Evolutionary conservation across 2,797 vertebrate genomes (phyloP), one percentile per base, ranked within the genome.

Genomic region (Anas flavirostris): DNA sequence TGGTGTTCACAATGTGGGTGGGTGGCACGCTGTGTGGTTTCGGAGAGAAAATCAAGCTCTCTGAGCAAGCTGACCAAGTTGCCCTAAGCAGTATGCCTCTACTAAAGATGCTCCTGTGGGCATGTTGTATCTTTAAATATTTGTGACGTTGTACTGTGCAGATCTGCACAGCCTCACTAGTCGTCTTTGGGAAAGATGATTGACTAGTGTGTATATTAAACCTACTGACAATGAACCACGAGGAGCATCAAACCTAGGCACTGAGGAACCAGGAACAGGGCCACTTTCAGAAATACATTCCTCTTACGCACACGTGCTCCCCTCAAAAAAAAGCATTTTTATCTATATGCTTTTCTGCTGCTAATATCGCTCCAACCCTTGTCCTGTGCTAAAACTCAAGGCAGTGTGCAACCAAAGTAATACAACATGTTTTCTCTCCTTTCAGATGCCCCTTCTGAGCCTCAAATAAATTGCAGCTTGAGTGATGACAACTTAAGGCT

Each of bases 381-480:
- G 29, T 82, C 25, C 28, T 18, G 4, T 62, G 58, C 56, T 91
- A 60, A 82, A 77, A 89, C 58, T 69, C 55, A 76, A 33, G 77
- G 19, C 13, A 9, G 4, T 60, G 68, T 63, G 25, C 86, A 72
- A 77, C 13, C 26, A 50, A 78, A 86, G 19, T 76, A 89, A 84
- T 56, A 52, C 7, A 59, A 16, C 50, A 76, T 92, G 31, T 81
- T 81, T 92, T 95, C 62, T 86, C 22, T 90, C 50, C 22, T 91
- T 86, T 56, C 72, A 96, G 94, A 7, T 95, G 25, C 86, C 5
- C 69, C 69, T 53, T 50, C 88, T 66, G 41, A 81, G 69, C 94
- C 92, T 81, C 5, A 33, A 62, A 86, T 62, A 78, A 93, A 13
- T 83, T 94, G 86, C 73, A 91, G 33, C 21, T 6, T 23, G 50